Percentiles rank a stretch among this genome's conserved stretches.
These are phyloP conservation scores for Muntiacus muntjak DNA, from an alignment of 2,113 vertebrate genomes.

Conservation along the genomic window DNA sequence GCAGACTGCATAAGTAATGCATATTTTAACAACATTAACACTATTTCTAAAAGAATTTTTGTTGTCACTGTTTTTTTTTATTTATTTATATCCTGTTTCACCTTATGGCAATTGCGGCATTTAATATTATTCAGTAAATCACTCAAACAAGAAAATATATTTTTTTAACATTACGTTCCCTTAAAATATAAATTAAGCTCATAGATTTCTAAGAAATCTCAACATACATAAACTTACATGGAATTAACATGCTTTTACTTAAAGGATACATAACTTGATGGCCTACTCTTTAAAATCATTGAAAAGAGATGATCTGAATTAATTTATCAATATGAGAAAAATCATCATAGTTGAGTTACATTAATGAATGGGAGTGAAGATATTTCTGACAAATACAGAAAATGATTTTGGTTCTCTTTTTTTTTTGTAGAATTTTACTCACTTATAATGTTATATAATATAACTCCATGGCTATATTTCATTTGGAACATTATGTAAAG, in stretches of 20 bases:
- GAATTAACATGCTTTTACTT: slow-evolving; percentile 37
- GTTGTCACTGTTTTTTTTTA: not conserved
- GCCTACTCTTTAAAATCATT: slow-evolving; percentile 25
- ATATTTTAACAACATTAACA: slow-evolving; percentile 16
- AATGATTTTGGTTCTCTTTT: not conserved
- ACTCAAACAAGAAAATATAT: slow-evolving; percentile 18
- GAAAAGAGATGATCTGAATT: slow-evolving; percentile 39
- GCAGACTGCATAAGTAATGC: not conserved
- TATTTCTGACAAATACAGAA: slow-evolving; percentile 27
- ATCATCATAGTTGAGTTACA: slow-evolving; percentile 16
- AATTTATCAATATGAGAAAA: slow-evolving; percentile 24
- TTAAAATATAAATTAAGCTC: slow-evolving; percentile 64
- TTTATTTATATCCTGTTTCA: slow-evolving; percentile 41
- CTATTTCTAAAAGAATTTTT: not conserved
- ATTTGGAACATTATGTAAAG: slow-evolving; percentile 13
- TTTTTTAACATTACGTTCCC: slow-evolving; percentile 50
- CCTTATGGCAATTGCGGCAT: slow-evolving; percentile 30
- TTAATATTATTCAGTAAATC: slow-evolving; percentile 48
- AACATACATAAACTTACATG: slow-evolving; percentile 51
- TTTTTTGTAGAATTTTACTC: not conserved
- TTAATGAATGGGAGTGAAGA: slow-evolving; percentile 25
- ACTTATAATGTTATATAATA: not conserved
- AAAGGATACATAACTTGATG: slow-evolving; percentile 36
- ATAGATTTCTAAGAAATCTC: slow-evolving; percentile 42
- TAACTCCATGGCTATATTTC: not conserved